Conservation (phyloP, 2,113 vertebrate genomes). For the Lates calcarifer region DNA sequence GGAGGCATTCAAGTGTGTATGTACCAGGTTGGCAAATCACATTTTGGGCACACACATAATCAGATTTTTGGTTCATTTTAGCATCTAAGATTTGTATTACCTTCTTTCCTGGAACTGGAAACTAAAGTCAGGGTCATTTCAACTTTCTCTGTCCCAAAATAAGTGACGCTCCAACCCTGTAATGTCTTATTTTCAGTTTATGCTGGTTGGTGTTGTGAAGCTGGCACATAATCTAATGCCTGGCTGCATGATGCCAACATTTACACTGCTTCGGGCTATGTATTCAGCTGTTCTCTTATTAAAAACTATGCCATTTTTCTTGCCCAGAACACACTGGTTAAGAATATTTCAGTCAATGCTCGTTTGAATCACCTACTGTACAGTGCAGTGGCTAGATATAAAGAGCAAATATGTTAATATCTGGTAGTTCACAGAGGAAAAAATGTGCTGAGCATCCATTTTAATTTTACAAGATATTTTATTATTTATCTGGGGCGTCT, state of each 20-base stretch:
- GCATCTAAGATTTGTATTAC: neutral
- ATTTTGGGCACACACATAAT: neutral
- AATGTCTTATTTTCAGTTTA: constrained; percentile 3
- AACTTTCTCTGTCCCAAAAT: neutral
- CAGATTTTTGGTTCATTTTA: neutral
- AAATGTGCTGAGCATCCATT: neutral
- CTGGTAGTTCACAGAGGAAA: neutral
- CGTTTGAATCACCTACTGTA: neutral
- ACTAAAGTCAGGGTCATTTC: neutral
- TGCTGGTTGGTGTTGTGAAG: neutral
- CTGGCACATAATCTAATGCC: neutral
- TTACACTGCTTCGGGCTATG: neutral
- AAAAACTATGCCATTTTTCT: neutral
- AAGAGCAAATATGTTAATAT: neutral
- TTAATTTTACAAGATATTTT: neutral
- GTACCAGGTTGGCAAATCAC: neutral
- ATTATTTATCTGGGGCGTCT: no score
- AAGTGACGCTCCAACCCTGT: neutral
- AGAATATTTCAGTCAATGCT: neutral
- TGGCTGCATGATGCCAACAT: neutral
- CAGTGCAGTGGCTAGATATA: neutral
- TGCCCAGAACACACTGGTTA: neutral
- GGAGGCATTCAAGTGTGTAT: neutral
- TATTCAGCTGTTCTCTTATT: constrained; percentile 9
- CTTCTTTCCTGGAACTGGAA: neutral